Base-by-base conservation (phyloP, 2,113 vertebrate species). In the Hystrix brachyura region DNA sequence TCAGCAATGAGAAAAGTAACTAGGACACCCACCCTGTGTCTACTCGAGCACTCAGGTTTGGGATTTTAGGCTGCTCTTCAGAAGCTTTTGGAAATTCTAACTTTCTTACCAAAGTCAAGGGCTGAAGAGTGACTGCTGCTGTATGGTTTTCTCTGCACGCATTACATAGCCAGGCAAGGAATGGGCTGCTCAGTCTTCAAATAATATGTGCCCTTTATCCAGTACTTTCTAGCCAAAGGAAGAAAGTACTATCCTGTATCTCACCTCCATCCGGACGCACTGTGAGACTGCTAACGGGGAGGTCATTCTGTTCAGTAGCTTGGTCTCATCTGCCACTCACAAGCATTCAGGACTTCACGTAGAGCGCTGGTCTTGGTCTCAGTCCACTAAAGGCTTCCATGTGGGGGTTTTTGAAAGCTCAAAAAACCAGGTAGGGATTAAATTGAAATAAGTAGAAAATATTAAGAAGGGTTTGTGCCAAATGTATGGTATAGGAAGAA, bases 71-170 rank as follows among this genome's bases (percentile, higher is more conserved):
- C 51, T 88, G 71, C 53, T 93, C 60, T 81, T 94, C 9, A 46
- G 86, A 94, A 92, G n/a, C 51, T 90, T 38, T 89, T 85, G 38
- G 91, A 94, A 94, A 79, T 57, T 87, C 80, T 84, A 90, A 81
- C 59, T 76, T 51, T 96, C 19, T 53, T 4, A 62, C 18, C 59
- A 67, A 90, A 23, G n/a, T 90, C 84, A 60, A 69, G 94, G 62
- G 34, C 87, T 84, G 12, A 67, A 86, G 79, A 92, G 15, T 87
- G 29, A 65, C 29, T 51, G 23, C 55, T 62, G 1, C n/a, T 53
- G 87, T 85, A 69, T 85, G 25, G n/a, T 60, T 96, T 72, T 91
- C 57, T 55, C 18, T 90, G 71, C 57, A 27, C 81, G 65, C 32
- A 32, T 76, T 93, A 76, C 48, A 71, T 18, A 64, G 62, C 62